Percentiles rank a stretch among this genome's conserved stretches.
phyloP scores from a whole-genome alignment of 2,113 vertebrate species.

The Sylvilagus bachmani region DNA sequence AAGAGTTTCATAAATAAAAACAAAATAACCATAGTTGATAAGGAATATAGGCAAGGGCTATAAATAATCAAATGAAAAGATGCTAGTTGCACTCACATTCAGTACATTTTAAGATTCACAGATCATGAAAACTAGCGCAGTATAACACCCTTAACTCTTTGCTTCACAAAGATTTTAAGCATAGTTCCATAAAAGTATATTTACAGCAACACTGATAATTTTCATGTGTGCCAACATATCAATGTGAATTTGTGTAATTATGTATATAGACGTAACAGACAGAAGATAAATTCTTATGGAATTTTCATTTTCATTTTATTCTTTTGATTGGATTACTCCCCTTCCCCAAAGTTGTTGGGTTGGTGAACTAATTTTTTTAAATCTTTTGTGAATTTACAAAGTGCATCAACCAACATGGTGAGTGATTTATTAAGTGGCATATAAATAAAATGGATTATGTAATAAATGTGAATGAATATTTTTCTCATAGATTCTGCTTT shows the following conservation, averaged over 20 bases:
- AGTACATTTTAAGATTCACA: too few species aligned
- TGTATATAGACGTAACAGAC: neutral
- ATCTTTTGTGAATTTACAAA: slow-evolving; percentile 1
- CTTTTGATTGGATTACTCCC: slow-evolving; percentile 4
- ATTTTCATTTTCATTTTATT: slow-evolving; percentile 27
- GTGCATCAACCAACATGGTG: neutral
- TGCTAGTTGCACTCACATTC: too few species aligned
- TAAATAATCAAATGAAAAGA: too few species aligned
- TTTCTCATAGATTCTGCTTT: neutral
- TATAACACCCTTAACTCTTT: too few species aligned
- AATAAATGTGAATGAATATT: neutral
- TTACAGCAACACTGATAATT: too few species aligned
- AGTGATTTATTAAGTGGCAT: neutral
- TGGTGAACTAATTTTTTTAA: neutral
- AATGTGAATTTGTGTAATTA: neutral
- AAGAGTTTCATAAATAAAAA: too few species aligned
- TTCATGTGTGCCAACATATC: neutral
- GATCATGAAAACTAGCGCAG: too few species aligned
- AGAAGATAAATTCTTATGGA: slow-evolving; percentile 38
- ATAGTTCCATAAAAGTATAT: too few species aligned
- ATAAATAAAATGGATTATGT: slow-evolving; percentile 11
- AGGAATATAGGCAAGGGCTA: too few species aligned
- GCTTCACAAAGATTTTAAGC: too few species aligned
- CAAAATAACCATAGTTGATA: too few species aligned
- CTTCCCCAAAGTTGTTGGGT: neutral